A percentile compares a stretch with the other conserved stretches of the same genome.
Conservation (phyloP, 2,797 vertebrate genomes). For the Gouania willdenowi region DNA sequence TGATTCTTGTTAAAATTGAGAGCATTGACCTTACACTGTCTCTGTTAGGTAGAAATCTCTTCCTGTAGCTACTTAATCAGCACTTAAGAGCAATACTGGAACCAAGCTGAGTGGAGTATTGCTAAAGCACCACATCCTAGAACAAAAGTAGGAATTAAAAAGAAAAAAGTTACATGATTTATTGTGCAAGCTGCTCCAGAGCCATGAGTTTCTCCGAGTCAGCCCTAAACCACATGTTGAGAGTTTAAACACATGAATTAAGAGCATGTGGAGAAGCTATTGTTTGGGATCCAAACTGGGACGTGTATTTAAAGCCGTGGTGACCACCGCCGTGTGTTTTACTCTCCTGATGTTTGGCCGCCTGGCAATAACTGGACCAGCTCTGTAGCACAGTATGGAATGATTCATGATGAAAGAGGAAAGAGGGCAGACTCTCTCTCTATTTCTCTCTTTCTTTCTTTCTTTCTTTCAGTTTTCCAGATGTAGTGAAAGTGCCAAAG, state of each 20-base stretch:
- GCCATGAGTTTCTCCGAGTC: constrained; percentile 5
- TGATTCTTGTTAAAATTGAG: too few relatives aligned
- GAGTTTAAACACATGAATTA: constrained; percentile 2
- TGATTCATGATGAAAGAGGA: constrained; percentile 10
- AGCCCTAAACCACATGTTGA: neutral
- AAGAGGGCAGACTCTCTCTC: too few relatives aligned
- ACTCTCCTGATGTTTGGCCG: constrained; percentile 2
- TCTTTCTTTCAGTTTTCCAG: too few relatives aligned
- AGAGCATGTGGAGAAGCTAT: neutral
- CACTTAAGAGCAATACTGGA: too few relatives aligned
- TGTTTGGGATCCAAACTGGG: constrained; percentile 14
- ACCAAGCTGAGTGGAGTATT: too few relatives aligned
- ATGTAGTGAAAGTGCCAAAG: too few relatives aligned
- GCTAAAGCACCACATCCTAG: too few relatives aligned
- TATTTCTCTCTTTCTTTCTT: too few relatives aligned
- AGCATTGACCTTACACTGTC: too few relatives aligned
- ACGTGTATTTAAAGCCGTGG: constrained; percentile 1
- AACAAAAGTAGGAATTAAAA: neutral
- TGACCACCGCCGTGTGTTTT: constrained; percentile 1
- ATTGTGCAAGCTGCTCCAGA: neutral
- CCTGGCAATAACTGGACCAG: neutral
- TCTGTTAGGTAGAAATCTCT: too few relatives aligned
- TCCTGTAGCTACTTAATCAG: too few relatives aligned
- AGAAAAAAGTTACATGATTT: neutral
- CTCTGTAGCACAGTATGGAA: constrained; percentile 1